Conservation (phyloP, 2,888 invertebrate species). For the Nephrocerus scutellatus region DNA sequence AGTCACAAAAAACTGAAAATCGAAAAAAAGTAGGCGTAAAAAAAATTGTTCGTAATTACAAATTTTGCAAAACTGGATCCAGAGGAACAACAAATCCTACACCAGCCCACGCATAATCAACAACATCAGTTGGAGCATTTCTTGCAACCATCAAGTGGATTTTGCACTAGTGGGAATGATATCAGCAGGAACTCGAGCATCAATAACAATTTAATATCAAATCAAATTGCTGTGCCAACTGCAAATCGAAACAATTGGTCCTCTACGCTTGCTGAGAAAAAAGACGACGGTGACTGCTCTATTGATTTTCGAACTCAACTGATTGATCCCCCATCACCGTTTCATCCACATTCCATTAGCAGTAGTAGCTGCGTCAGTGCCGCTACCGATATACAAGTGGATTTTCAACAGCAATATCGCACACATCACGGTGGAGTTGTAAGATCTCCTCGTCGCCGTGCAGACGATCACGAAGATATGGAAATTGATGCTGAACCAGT, state of each 20-base stretch:
- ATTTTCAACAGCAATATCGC: too few relatives aligned
- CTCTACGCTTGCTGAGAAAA: too few relatives aligned
- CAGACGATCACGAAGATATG: slow-evolving; percentile 44
- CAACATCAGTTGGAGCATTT: too few relatives aligned
- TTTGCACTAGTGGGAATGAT: too few relatives aligned
- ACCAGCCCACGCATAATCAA: not conserved
- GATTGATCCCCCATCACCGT: slow-evolving; percentile 6
- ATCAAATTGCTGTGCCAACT: not conserved
- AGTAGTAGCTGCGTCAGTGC: too few relatives aligned
- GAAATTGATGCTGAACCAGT: slow-evolving; percentile 43
- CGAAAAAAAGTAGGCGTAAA: not conserved
- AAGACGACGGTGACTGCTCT: too few relatives aligned
- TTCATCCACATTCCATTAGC: slow-evolving; percentile 3
- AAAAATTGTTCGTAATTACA: not conserved
- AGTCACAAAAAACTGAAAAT: not conserved
- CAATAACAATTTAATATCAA: not conserved
- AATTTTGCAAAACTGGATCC: slow-evolving; percentile 1
- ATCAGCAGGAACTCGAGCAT: not conserved
- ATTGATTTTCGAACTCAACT: too few relatives aligned
- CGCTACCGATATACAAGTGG: too few relatives aligned
- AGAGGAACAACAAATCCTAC: not conserved
- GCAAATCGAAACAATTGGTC: too few relatives aligned
- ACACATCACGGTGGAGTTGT: too few relatives aligned
- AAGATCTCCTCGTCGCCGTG: too few relatives aligned
- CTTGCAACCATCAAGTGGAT: too few relatives aligned